These are phyloP conservation scores for Drosophila lacertosa DNA, from an alignment of 1,140 invertebrate species.

Conservation along the genomic window DNA sequence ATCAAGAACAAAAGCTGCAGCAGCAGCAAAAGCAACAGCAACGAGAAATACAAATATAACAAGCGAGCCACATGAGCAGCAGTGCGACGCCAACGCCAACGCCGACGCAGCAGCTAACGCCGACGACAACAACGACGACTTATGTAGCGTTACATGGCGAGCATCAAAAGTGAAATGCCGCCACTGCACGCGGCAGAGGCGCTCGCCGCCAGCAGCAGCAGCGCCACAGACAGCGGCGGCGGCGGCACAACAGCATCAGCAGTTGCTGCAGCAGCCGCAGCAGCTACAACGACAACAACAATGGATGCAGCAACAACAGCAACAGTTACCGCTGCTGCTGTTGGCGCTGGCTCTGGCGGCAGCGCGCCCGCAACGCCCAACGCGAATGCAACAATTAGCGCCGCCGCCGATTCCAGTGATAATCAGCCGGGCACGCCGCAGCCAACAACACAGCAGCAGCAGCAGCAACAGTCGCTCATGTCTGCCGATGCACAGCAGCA, in stretches of 20 bases:
- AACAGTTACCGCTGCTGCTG: not conserved
- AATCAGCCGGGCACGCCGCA: slow-evolving; percentile 83
- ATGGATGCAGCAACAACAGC: slow-evolving; percentile 19
- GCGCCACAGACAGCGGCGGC: slow-evolving; percentile 25
- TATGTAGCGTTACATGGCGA: slow-evolving; percentile 77
- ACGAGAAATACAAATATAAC: slow-evolving; percentile 4
- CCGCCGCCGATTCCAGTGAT: slow-evolving; percentile 83
- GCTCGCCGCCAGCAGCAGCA: slow-evolving; percentile 45
- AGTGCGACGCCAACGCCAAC: slow-evolving; percentile 11
- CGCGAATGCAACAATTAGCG: slow-evolving; percentile 70
- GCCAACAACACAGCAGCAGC: slow-evolving; percentile 57
- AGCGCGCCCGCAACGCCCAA: slow-evolving; percentile 68
- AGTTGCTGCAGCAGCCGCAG: slow-evolving; percentile 31
- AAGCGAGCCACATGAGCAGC: slow-evolving; percentile 39
- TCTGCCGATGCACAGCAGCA: slow-evolving; percentile 36
- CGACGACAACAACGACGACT: slow-evolving; percentile 40
- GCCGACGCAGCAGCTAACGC: slow-evolving; percentile 17
- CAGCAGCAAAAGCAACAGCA: slow-evolving; percentile 13
- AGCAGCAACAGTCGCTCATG: slow-evolving; percentile 37
- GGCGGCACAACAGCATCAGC: slow-evolving; percentile 32
- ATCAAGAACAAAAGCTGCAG: not conserved
- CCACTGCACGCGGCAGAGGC: slow-evolving; percentile 81
- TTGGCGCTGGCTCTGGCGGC: slow-evolving; percentile 10
- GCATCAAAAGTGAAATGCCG: slow-evolving; percentile 81
- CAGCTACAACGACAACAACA: no score